phyloP scores from a whole-genome alignment of 1,140 invertebrate genomes.

The Temnothorax longispinosus region DNA sequence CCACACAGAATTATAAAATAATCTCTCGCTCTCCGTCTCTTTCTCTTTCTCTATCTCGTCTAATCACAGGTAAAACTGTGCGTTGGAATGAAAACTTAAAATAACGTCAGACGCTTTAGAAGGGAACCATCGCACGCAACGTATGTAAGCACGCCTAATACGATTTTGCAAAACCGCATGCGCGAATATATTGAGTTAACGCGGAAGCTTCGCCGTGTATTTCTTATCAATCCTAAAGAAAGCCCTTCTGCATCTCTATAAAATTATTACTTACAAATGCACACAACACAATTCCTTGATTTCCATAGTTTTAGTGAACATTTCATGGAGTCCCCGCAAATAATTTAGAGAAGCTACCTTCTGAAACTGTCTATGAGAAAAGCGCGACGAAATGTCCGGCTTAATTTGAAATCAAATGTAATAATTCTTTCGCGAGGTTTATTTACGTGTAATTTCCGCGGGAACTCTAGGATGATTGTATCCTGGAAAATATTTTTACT shows the following conservation, averaged over 20 bases:
- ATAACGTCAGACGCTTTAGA: constrained; percentile 68
- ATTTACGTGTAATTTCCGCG: neutral
- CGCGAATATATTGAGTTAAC: constrained; percentile 53
- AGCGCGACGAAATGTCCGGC: neutral
- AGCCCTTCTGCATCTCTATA: neutral
- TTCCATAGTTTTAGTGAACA: constrained; percentile 1
- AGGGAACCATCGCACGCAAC: constrained; percentile 54
- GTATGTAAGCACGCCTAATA: neutral
- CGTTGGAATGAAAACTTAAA: constrained; percentile 68
- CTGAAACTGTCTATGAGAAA: neutral
- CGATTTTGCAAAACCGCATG: constrained; percentile 34
- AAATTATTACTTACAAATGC: constrained; percentile 7
- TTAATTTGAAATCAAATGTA: constrained; percentile 28
- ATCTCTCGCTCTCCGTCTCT: neutral
- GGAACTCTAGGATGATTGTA: neutral
- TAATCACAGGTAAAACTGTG: constrained; percentile 62
- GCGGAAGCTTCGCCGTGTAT: constrained; percentile 16
- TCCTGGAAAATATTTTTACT: constrained; percentile 33
- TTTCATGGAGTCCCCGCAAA: neutral
- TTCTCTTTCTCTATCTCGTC: neutral
- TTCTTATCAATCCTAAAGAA: constrained; percentile 7
- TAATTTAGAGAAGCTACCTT: neutral
- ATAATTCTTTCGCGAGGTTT: neutral
- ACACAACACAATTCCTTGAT: neutral
- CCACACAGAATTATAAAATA: constrained; percentile 34